Base-by-base conservation (phyloP, 2,113 vertebrate genomes). In the Anguilla rostrata region DNA sequence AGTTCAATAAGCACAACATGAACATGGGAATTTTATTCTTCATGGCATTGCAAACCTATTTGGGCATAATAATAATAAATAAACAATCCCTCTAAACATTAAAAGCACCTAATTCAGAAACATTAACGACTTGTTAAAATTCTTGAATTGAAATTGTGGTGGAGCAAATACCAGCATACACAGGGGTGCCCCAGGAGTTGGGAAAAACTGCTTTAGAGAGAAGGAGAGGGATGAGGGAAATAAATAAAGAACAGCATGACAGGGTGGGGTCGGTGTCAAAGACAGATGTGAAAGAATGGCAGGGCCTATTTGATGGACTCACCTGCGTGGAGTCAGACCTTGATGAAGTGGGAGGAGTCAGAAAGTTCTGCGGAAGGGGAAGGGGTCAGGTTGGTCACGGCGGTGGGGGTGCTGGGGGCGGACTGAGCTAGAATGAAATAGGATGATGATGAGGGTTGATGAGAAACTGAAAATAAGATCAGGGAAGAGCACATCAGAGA, bases 271-370 rank as follows among this genome's bases (percentile, higher is more conserved):
- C 11, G 56, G 85, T 79, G 16, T 34, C 78, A 60, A 75, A 14
- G 60, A n/a, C 86, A 41, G 83, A 22, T 43, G 39, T 57, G 46
- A 16, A 26, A 66, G 71, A 43, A 57, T 78, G 53, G 83, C 43
- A 40, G 40, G 49, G 79, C 79, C 22, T 75, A 78, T 85, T 88
- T 79, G 84, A 46, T 87, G 82, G 39, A 95, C 98, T 99, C 97
- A 99, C 98, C 96, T 97, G 87, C 81, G 89, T 94, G 91, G 92
- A 92, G 92, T 98, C 96, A 98, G 95, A 97, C 97, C 95, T 96
- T 97, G 97, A 98, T 97, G 95, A 96, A 94, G 94, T 97, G 96
- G 95, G 95, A 96, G 92, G 92, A 95, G 94, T 96, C 97, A 93
- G 96, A 90, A 91, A 92, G 94, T 91, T 98, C 97, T 93, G 96